Base-by-base conservation (phyloP, 2,113 vertebrate genomes). In the Pedionomus torquatus region DNA sequence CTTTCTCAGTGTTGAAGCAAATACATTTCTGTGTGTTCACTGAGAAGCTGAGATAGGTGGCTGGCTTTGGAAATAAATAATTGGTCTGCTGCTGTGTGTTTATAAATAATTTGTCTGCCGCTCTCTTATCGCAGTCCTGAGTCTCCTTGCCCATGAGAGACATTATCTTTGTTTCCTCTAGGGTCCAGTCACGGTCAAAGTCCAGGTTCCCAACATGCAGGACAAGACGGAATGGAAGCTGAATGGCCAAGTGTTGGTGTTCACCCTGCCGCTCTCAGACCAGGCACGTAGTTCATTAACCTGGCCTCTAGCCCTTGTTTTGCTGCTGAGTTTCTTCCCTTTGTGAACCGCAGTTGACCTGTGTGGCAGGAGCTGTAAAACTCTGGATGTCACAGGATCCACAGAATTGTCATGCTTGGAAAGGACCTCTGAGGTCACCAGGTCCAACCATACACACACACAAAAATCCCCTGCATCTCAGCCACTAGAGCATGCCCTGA, bases 171-270 rank as follows among this genome's bases (percentile, higher is more conserved):
- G 71, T 82, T 90, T 90, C 86, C 85, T 90, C 83, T 61, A 99
- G 99, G 99, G 99, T 96, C 99, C 99, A 0, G 99, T 99, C 85
- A 99, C 99, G 1, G 99, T 99, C 95, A 99, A 99, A 98, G 99
- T 99, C 20, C 99, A 99, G 77, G 99, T 99, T 24, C 99, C 99
- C 93, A 99, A 99, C 98, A 99, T 99, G 99, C 99, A 99, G 97
- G 99, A 99, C 98, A 99, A 99, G 98, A 99, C 98, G 0, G 99
- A 99, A 98, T 99, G 99, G 99, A 99, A 99, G 89, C 98, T 99
- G 85, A 99, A 98, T 0, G 99, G 99, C 88, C 99, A 99, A 96
- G 98, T 99, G 89, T 96, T 99, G 95, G 99, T 98, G 95, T 99
- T 99, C 97, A 99, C 99, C 13, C 98, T 99, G 52, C 99, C 99